A percentile compares a stretch with the other conserved stretches of the same genome.
Conservation (phyloP, 2,797 vertebrate species). For the Decapterus maruadsi region DNA sequence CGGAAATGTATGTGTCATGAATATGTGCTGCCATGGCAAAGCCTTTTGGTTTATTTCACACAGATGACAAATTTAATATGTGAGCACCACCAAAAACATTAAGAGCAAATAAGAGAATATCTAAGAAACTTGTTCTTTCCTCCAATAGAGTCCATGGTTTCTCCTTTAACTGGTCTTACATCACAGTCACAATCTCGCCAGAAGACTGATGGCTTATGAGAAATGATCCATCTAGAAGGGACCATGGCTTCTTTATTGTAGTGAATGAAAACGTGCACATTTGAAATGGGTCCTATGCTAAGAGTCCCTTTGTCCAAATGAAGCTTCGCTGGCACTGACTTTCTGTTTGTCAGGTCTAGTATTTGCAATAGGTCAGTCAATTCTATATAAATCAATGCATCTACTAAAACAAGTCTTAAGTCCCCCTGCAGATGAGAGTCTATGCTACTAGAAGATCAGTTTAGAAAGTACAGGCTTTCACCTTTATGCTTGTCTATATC, state of each 20-base stretch:
- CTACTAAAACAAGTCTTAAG: not conserved
- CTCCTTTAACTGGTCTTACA: not conserved
- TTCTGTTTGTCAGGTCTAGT: not conserved
- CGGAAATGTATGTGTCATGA: not conserved
- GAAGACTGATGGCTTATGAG: not conserved
- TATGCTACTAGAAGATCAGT: conserved; percentile 5
- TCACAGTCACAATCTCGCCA: not conserved
- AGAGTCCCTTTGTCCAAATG: not conserved
- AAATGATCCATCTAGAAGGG: not conserved
- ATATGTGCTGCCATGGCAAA: not conserved
- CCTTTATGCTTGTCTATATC: not conserved
- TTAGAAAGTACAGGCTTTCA: conserved; percentile 28
- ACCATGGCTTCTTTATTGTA: not conserved
- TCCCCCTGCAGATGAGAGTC: not conserved
- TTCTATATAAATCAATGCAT: not conserved
- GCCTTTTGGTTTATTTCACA: not conserved
- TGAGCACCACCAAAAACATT: not conserved
- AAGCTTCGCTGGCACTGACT: not conserved
- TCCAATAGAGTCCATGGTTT: not conserved
- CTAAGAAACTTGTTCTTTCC: not conserved
- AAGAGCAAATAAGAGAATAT: not conserved
- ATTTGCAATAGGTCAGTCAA: conserved; percentile 7
- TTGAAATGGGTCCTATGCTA: not conserved
- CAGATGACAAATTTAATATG: too few species aligned
- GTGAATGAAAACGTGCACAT: not conserved